Percentiles rank a stretch among this genome's conserved stretches.
Evolutionary conservation across 2,888 invertebrate species (phyloP).

Genomic region (Heliconius charithonia): DNA sequence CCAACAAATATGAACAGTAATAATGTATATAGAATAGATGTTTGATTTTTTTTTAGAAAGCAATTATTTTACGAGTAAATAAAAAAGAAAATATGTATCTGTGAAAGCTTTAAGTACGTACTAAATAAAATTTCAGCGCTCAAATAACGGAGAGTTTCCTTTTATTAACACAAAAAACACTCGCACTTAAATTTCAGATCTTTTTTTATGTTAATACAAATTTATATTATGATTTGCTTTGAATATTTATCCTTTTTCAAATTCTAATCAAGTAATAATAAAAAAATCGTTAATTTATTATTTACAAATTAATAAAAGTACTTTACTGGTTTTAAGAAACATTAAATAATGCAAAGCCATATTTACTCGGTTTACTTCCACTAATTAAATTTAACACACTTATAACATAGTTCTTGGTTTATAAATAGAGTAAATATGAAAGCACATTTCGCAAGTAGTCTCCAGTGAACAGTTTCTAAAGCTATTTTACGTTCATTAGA

Average conservation of each 20-base stretch:
- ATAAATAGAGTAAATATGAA: not conserved
- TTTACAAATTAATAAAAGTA: too few species aligned
- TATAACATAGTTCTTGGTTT: conserved; percentile 12
- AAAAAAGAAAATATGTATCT: conserved; percentile 4
- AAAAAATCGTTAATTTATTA: too few species aligned
- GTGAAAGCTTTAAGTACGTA: not conserved
- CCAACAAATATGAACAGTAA: not conserved
- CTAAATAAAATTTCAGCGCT: not conserved
- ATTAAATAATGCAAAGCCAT: not conserved
- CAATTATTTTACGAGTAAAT: not conserved
- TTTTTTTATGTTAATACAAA: not conserved
- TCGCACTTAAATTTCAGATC: not conserved
- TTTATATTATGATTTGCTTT: not conserved
- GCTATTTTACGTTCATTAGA: conserved; percentile 11
- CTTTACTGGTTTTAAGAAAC: too few species aligned
- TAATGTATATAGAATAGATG: not conserved
- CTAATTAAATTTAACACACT: conserved; percentile 11
- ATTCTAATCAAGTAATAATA: not conserved
- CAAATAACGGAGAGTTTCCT: not conserved
- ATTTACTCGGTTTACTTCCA: not conserved
- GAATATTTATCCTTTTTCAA: too few species aligned
- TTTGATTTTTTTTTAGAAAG: not conserved
- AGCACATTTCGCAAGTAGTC: conserved; percentile 11
- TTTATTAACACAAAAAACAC: not conserved
- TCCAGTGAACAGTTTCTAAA: conserved; percentile 24